phyloP scores from a whole-genome alignment of 2,113 vertebrate genomes.

The Albula glossodonta region DNA sequence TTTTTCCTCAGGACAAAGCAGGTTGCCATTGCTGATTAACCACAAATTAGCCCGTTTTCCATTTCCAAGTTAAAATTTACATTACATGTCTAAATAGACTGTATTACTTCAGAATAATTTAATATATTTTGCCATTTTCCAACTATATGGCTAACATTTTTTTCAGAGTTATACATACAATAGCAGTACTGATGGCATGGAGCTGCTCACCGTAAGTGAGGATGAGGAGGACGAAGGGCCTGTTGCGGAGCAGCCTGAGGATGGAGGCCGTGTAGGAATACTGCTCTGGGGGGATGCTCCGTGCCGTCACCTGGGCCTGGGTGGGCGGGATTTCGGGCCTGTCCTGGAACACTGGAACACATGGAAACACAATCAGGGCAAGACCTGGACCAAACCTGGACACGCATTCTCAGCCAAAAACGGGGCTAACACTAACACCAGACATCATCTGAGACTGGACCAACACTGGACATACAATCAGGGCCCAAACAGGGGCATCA shows the following conservation, averaged over 20 bases:
- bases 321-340: conserved; percentile 81
- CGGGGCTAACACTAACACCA: background rate
- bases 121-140: no score
- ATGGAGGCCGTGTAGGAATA: conserved; percentile 82
- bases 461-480: background rate
- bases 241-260: conserved; percentile 75
- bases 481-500: no score
- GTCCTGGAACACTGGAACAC: conserved; percentile 83
- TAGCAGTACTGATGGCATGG: background rate
- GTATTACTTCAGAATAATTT: no score
- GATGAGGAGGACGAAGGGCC: conserved; percentile 84
- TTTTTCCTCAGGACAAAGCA: no score
- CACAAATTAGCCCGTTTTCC: no score
- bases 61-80: no score
- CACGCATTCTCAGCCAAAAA: background rate
- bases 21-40: no score
- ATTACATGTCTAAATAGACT: no score
- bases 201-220: conserved; percentile 83
- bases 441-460: background rate
- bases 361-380: conserved; percentile 25
- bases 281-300: conserved; percentile 54
- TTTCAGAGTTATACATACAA: background rate
- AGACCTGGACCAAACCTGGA: background rate
- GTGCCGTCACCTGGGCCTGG: conserved; percentile 78
- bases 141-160: no score